Evolutionary conservation across 1,140 invertebrate genomes (phyloP), one percentile per base, ranked within the genome.

Genomic region (Heliothis virescens): DNA sequence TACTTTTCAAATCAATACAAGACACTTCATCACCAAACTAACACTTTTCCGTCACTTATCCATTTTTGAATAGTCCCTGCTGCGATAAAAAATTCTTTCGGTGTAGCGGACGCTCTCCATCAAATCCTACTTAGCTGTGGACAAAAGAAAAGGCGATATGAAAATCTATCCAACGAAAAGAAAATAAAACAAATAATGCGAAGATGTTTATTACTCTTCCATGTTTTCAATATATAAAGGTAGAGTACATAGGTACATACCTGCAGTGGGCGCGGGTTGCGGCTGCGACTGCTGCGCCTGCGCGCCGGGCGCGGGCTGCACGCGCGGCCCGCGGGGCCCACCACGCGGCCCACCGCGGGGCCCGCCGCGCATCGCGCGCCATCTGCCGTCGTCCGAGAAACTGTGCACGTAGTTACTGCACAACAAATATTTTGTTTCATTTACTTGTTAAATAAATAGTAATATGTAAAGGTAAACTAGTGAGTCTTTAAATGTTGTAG

Each of bases 61-160:
- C 86, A 84, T 91, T 90, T 90, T 87, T 90, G 89, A 90, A 90
- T 85, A 93, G 92, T 93, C 90, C 90, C 91, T 84, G 91, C 91
- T 89, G 92, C 91, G 93, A 94, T 94, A 92, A 93, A 92, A 93
- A 92, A 93, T 63, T 92, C 90, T 90, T 94, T 92, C 90, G 85
- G 84, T 88, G 87, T 88, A 88, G 83, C 85, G 86, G 84, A 86
- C 78, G 63, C 82, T 75, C 85, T 55, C 75, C 79, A 76, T 80
- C 65, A 59, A 82, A 69, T 86, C 79, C 88, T 94, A 94, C 87
- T 93, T 92, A 53, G 91, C 92, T 94, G 92, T 71, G 79, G 89
- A 90, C 29, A 74, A 86, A 83, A 72, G 63, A 80, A 55, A 72
- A 26, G 15, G 13, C 11, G 16, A 10, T n/a, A 53, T 72, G 4